Percentiles rank a stretch among this genome's conserved stretches.
Evolutionary conservation across 2,113 vertebrate genomes (phyloP).

Genomic region (Zingel zingel): DNA sequence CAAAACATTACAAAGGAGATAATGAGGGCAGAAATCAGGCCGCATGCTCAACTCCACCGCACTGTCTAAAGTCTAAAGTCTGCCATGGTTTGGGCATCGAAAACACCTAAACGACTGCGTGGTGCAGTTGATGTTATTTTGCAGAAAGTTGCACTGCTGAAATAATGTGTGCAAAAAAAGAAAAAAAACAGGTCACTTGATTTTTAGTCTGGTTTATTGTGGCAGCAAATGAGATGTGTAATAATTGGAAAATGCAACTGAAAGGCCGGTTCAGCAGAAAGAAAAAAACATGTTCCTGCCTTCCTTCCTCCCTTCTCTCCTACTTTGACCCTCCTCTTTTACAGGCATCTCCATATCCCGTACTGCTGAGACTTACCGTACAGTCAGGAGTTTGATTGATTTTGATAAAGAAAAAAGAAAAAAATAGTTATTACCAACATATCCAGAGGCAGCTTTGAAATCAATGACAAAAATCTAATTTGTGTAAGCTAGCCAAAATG

Average conservation of each 20-base stretch:
- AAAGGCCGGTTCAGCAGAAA: constrained; percentile 31
- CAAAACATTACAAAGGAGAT: constrained; percentile 27
- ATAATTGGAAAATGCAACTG: constrained; percentile 37
- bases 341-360: not conserved
- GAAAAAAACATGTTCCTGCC: too few species aligned
- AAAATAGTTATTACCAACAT: not conserved
- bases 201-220: constrained; percentile 40
- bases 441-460: constrained; percentile 8
- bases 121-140: constrained; percentile 70
- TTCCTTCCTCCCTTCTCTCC: not conserved
- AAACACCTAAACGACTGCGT: constrained; percentile 30
- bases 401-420: not conserved
- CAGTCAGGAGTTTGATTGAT: not conserved
- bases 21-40: constrained; percentile 35
- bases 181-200: constrained; percentile 47
- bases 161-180: constrained; percentile 35
- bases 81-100: not conserved
- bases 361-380: not conserved
- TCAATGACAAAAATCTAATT: not conserved
- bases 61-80: constrained; percentile 24
- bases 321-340: not conserved
- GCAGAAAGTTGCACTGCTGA: constrained; percentile 67
- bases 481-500: not conserved
- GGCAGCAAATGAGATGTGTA: constrained; percentile 65
- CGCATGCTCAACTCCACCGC: constrained; percentile 21